A percentile compares a stretch with the other conserved stretches of the same genome.
These are phyloP conservation scores for Spheniscus mendiculus DNA, from an alignment of 2,113 vertebrate species.

Conservation along the genomic window DNA sequence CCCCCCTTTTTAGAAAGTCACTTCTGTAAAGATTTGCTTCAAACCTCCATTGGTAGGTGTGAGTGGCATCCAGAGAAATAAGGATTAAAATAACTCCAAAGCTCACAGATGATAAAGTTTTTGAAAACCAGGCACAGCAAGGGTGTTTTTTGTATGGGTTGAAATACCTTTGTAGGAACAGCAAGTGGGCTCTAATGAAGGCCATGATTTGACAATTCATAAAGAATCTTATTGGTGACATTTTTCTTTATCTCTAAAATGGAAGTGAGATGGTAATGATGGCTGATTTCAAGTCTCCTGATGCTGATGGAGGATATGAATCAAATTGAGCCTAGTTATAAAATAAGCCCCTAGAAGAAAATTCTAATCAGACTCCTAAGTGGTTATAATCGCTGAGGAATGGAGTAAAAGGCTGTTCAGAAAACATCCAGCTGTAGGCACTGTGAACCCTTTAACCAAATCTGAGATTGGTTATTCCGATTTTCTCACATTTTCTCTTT, in stretches of 20 bases:
- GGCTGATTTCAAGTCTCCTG: conserved; percentile 53
- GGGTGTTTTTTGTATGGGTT: not conserved
- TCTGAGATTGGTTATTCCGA: not conserved
- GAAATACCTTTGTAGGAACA: not conserved
- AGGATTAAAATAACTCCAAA: not conserved
- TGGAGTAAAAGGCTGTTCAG: conserved; percentile 19
- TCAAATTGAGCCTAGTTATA: conserved; percentile 52
- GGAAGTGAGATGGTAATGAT: conserved; percentile 16
- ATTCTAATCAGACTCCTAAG: conserved; percentile 51
- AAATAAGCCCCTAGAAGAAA: conserved; percentile 56
- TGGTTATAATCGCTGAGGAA: not conserved
- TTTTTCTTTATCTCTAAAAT: not conserved
- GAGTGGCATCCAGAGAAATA: not conserved
- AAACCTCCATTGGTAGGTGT: not conserved
- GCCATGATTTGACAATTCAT: not conserved
- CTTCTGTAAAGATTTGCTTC: not conserved
- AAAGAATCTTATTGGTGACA: not conserved
- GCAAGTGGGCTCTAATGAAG: not conserved
- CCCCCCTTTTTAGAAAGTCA: not conserved
- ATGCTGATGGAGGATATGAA: conserved; percentile 48
- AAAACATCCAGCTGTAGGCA: conserved; percentile 18
- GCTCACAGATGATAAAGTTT: not conserved
- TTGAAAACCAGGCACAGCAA: not conserved
- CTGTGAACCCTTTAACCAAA: not conserved
- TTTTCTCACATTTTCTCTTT: not conserved